Percentiles rank a stretch among this genome's conserved stretches.
These are phyloP conservation scores for Pammene aurita DNA, from an alignment of 2,888 invertebrate species.

Conservation along the genomic window DNA sequence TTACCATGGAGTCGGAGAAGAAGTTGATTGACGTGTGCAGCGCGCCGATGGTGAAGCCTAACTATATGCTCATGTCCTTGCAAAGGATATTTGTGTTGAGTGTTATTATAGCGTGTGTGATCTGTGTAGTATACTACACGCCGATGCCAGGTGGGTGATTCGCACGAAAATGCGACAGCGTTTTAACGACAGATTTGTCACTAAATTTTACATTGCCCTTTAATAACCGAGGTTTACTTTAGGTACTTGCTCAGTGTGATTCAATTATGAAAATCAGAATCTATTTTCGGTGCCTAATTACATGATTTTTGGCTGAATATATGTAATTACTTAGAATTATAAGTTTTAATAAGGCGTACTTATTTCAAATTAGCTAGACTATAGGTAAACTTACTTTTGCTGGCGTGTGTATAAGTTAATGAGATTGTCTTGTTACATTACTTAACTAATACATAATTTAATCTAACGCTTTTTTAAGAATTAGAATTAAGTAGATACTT, in stretches of 20 bases:
- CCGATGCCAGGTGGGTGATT: constrained; percentile 86
- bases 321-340: too few species aligned
- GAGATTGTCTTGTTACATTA: too few species aligned
- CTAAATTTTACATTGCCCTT: too few species aligned
- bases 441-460: too few species aligned
- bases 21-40: constrained; percentile 53
- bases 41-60: constrained; percentile 69
- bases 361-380: too few species aligned
- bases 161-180: not conserved
- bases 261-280: too few species aligned
- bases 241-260: not conserved
- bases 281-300: too few species aligned
- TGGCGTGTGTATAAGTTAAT: too few species aligned
- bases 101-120: constrained; percentile 86
- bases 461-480: too few species aligned
- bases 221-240: not conserved
- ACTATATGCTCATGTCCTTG: constrained; percentile 84
- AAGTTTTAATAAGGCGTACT: too few species aligned
- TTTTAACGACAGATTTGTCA: not conserved
- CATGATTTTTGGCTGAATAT: too few species aligned
- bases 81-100: constrained; percentile 86
- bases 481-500: not conserved
- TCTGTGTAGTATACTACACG: constrained; percentile 87
- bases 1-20: constrained; percentile 69
- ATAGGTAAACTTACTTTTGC: too few species aligned